These are phyloP conservation scores for Canis aureus DNA, from an alignment of 2,113 vertebrate genomes.

Conservation along the genomic window DNA sequence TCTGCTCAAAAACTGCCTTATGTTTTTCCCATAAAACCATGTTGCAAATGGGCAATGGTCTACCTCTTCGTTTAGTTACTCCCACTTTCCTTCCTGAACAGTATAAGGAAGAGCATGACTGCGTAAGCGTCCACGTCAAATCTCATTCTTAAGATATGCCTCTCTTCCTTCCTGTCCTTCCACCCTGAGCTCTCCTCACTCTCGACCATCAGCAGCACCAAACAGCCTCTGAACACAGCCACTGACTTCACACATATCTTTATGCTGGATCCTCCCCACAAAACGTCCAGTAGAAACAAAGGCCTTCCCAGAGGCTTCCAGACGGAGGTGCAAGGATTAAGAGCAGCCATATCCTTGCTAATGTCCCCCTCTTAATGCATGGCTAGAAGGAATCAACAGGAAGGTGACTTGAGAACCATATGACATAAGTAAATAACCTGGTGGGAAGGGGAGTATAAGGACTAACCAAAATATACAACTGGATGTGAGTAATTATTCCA, in stretches of 20 bases:
- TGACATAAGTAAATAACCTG: not conserved
- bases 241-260: not conserved
- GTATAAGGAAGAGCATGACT: not conserved
- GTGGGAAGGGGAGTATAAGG: not conserved
- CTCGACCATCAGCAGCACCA: not conserved
- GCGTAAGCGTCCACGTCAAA: not conserved
- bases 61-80: not conserved
- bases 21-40: conserved; percentile 13
- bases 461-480: not conserved
- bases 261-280: not conserved
- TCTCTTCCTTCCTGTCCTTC: not conserved
- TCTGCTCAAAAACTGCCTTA: conserved; percentile 70
- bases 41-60: not conserved
- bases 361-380: not conserved
- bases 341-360: not conserved
- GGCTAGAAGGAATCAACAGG: not conserved
- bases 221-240: not conserved
- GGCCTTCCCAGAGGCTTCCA: not conserved
- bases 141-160: not conserved
- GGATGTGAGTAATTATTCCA: not conserved
- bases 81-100: not conserved
- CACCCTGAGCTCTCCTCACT: not conserved
- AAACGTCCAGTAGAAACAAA: not conserved
- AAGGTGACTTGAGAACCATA: not conserved
- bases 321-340: not conserved